Percentiles rank a stretch among this genome's conserved stretches.
Conservation (phyloP, 2,797 vertebrate species). For the Avahi laniger region DNA sequence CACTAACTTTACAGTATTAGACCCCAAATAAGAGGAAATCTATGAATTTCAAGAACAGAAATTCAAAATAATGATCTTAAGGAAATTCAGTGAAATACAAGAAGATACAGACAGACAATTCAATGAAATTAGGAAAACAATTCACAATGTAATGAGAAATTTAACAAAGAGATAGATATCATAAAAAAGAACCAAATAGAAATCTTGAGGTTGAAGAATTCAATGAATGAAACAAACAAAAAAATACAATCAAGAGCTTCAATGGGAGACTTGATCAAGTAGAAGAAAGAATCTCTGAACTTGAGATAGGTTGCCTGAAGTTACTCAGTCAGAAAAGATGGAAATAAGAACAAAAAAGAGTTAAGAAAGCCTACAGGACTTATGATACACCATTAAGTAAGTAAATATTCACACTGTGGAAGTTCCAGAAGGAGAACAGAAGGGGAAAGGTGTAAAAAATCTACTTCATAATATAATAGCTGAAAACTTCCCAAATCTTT, state of each 20-base stretch:
- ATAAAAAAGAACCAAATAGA: neutral
- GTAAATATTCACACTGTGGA: neutral
- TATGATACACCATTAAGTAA: neutral
- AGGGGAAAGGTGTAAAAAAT: neutral
- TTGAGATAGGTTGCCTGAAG: neutral
- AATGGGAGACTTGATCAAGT: neutral
- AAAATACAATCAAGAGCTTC: neutral
- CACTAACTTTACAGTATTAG: neutral
- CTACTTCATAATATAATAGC: neutral
- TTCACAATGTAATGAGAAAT: neutral
- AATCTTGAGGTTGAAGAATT: neutral
- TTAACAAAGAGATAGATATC: neutral
- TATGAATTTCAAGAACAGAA: neutral
- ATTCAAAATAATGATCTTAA: neutral
- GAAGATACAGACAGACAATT: neutral
- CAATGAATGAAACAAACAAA: neutral
- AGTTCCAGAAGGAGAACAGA: neutral
- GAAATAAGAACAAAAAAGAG: neutral
- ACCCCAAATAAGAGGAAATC: neutral
- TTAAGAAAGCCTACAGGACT: neutral
- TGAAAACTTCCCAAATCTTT: neutral
- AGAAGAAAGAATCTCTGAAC: neutral
- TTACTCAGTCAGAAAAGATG: neutral
- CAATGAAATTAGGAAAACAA: neutral
- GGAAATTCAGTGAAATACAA: neutral